Conservation (phyloP, 2,888 invertebrate species). For the Dryobota labecula region DNA sequence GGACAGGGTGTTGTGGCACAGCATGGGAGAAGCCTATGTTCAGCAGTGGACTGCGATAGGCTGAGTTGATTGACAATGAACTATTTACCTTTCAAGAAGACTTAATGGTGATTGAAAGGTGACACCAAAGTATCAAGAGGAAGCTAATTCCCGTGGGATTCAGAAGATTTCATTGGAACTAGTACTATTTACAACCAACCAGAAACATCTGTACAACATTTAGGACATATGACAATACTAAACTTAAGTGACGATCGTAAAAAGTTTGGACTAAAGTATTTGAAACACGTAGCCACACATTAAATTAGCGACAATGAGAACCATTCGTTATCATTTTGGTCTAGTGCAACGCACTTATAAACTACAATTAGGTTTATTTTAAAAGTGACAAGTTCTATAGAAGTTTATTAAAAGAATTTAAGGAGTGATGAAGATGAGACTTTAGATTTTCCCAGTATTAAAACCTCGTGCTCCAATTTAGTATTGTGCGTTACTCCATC, state of each 20-base stretch:
- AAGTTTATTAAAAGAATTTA: conserved; percentile 47
- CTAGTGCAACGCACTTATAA: conserved; percentile 50
- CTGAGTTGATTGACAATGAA: conserved; percentile 7
- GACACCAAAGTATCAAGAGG: conserved; percentile 23
- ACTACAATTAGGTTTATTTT: conserved; percentile 54
- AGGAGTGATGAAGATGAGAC: conserved; percentile 26
- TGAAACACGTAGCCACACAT: conserved; percentile 22
- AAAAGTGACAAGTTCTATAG: conserved; percentile 51
- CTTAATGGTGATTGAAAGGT: conserved; percentile 23
- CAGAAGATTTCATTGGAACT: conserved; percentile 15
- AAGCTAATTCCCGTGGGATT: conserved; percentile 46
- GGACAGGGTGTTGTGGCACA: too few species aligned
- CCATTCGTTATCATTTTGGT: conserved; percentile 39
- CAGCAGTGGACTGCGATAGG: too few species aligned
- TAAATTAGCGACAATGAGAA: conserved; percentile 50
- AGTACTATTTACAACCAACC: conserved; percentile 6
- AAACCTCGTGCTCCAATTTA: conserved; percentile 26
- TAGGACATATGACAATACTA: conserved; percentile 34
- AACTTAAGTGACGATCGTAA: conserved; percentile 51
- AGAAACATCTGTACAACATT: conserved; percentile 45
- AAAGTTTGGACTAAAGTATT: conserved; percentile 48
- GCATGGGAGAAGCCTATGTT: too few species aligned
- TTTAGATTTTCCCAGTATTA: conserved; percentile 9
- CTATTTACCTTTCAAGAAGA: conserved; percentile 12
- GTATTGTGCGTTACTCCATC: not conserved